phyloP scores from a whole-genome alignment of 2,888 invertebrate genomes.

The Phragmatobia fuliginosa region DNA sequence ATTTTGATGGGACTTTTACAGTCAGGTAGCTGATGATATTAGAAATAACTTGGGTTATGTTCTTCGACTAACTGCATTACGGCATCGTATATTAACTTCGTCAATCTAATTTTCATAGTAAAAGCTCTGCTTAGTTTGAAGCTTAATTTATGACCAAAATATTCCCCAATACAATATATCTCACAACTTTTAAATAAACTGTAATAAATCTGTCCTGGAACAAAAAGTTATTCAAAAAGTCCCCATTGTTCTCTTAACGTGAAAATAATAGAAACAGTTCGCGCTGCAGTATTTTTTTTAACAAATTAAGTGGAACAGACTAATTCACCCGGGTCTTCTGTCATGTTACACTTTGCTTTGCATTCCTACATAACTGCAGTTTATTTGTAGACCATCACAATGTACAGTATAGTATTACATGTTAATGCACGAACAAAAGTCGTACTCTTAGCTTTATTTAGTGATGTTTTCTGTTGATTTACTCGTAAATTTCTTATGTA shows the following conservation, averaged over 20 bases:
- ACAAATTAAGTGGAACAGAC: slow-evolving; percentile 14
- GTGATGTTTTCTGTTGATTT: neutral
- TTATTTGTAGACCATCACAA: slow-evolving; percentile 11
- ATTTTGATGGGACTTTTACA: no score
- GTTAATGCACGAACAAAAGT: neutral
- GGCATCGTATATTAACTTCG: no score
- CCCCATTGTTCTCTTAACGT: slow-evolving; percentile 2
- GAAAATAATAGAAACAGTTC: slow-evolving; percentile 1
- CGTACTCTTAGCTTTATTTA: neutral
- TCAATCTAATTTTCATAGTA: no score
- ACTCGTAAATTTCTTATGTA: neutral
- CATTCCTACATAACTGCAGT: slow-evolving; percentile 6
- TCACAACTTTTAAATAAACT: neutral
- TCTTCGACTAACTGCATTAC: no score
- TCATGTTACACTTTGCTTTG: slow-evolving; percentile 15
- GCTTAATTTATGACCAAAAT: no score
- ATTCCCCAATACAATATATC: no score
- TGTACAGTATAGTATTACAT: neutral
- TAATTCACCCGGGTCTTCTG: slow-evolving; percentile 14
- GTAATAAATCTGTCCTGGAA: neutral
- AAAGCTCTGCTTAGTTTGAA: no score
- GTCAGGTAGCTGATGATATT: no score
- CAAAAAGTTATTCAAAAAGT: neutral
- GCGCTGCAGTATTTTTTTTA: slow-evolving; percentile 7
- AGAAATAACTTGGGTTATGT: no score